These are phyloP conservation scores for Capreolus pygargus DNA, from an alignment of 2,113 vertebrate species.

Conservation along the genomic window DNA sequence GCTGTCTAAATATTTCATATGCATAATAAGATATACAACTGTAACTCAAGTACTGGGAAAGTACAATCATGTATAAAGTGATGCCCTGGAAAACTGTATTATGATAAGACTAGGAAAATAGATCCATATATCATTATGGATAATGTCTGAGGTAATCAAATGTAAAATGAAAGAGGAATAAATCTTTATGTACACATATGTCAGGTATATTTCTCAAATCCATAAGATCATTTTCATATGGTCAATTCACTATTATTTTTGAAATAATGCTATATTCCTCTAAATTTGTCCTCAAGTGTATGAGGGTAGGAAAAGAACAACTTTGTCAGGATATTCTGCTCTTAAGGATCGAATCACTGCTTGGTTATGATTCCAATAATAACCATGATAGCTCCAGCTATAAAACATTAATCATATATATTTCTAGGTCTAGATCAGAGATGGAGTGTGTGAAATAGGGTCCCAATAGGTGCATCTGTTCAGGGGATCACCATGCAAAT, in stretches of 20 bases:
- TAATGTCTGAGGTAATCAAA: background rate
- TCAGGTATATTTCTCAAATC: background rate
- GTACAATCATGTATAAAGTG: background rate
- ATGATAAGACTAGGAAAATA: background rate
- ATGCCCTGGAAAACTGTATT: background rate
- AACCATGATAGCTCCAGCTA: background rate
- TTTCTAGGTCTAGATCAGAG: background rate
- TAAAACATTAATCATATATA: background rate
- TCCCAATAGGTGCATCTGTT: background rate
- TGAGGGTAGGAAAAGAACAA: background rate
- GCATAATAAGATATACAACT: background rate
- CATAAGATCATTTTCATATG: background rate
- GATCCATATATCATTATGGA: background rate
- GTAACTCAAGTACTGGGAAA: background rate
- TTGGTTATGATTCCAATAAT: background rate
- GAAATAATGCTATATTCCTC: background rate
- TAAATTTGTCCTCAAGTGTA: background rate
- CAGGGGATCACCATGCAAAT: background rate
- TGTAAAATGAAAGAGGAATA: background rate
- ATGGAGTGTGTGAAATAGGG: background rate
- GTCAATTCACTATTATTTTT: background rate
- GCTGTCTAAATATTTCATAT: slow-evolving; percentile 51
- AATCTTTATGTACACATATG: background rate
- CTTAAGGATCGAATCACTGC: background rate
- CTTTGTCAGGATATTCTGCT: background rate